Evolutionary conservation across 2,888 invertebrate genomes (phyloP).

Genomic region (Amphimallon solstitiale): DNA sequence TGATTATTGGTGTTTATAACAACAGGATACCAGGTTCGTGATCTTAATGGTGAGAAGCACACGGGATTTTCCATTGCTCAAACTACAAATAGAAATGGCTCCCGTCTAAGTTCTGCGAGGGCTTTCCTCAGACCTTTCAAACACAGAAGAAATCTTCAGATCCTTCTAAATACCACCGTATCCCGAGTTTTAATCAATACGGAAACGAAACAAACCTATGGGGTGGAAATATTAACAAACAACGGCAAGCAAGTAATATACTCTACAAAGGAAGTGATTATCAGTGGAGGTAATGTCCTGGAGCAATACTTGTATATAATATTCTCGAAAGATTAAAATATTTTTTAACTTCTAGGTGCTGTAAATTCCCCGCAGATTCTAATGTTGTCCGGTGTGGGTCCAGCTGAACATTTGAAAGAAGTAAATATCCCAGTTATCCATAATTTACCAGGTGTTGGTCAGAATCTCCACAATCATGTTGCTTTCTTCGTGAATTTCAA

Average conservation of each 20-base stretch:
- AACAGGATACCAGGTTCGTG: conserved; percentile 77
- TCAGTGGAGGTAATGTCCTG: conserved; percentile 65
- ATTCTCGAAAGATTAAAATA: background rate
- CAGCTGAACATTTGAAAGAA: conserved; percentile 72
- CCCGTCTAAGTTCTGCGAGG: conserved; percentile 82
- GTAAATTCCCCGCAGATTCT: conserved; percentile 95
- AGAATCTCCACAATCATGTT: conserved; percentile 88
- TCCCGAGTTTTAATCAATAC: conserved; percentile 80
- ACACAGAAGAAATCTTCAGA: conserved; percentile 80
- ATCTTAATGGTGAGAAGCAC: conserved; percentile 82
- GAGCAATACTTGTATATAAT: no score
- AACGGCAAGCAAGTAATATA: conserved; percentile 70
- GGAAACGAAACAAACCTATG: conserved; percentile 77
- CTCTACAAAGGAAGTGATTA: conserved; percentile 76
- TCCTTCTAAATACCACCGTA: conserved; percentile 85
- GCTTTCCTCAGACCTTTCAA: conserved; percentile 85
- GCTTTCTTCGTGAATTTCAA: conserved; percentile 82
- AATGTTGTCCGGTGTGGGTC: conserved; percentile 89
- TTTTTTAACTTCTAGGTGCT: conserved; percentile 68
- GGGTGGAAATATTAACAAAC: conserved; percentile 75
- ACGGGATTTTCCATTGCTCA: conserved; percentile 90
- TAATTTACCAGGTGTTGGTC: conserved; percentile 82
- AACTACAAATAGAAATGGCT: conserved; percentile 87
- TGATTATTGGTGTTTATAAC: background rate
- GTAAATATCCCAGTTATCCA: conserved; percentile 75